phyloP scores from a whole-genome alignment of 2,888 invertebrate genomes.

The Heliconius sara region DNA sequence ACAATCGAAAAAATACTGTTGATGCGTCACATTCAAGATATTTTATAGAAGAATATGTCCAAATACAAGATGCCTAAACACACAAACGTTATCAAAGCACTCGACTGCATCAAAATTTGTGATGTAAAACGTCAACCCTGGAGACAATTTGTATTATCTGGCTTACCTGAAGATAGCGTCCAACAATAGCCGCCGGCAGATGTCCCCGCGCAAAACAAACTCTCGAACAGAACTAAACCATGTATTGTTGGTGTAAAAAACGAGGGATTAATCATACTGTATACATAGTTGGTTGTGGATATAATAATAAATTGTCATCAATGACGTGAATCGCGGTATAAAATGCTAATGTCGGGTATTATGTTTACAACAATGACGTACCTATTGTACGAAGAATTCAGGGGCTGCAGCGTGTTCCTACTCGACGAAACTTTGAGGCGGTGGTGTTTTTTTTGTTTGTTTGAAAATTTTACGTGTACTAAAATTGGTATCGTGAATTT shows the following conservation, averaged over 20 bases:
- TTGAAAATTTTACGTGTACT: constrained; percentile 60
- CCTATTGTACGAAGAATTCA: constrained; percentile 72
- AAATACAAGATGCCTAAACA: constrained; percentile 67
- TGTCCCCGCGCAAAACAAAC: constrained; percentile 81
- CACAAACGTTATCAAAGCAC: constrained; percentile 77
- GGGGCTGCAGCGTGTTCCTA: constrained; percentile 61
- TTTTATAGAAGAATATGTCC: constrained; percentile 28
- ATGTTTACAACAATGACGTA: constrained; percentile 78
- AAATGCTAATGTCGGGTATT: constrained; percentile 81
- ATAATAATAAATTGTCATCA: constrained; percentile 81
- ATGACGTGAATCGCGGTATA: constrained; percentile 79
- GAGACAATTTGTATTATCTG: constrained; percentile 79
- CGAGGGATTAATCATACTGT: constrained; percentile 55
- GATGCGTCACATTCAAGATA: constrained; percentile 2
- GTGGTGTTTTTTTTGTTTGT: constrained; percentile 55
- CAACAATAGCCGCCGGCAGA: constrained; percentile 78
- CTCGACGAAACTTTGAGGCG: constrained; percentile 66
- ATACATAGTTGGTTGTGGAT: constrained; percentile 52
- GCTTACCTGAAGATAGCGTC: constrained; percentile 75
- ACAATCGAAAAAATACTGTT: neutral
- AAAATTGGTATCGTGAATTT: constrained; percentile 56
- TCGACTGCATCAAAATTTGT: constrained; percentile 74
- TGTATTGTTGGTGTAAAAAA: constrained; percentile 66
- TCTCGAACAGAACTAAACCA: constrained; percentile 76
- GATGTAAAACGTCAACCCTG: constrained; percentile 78